phyloP scores from a whole-genome alignment of 2,113 vertebrate genomes.

The Urocynchramus pylzowi region DNA sequence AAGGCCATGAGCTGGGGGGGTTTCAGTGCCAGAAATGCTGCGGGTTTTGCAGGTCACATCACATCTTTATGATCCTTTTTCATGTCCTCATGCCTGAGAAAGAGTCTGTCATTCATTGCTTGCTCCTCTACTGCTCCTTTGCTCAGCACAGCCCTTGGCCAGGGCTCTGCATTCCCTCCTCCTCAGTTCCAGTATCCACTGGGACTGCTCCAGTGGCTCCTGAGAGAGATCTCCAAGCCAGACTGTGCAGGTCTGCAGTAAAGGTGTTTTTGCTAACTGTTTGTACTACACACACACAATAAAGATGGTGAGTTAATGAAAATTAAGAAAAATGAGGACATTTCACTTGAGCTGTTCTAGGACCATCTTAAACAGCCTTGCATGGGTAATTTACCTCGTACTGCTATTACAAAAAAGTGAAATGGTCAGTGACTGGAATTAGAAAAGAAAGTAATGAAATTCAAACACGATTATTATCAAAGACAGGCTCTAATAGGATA shows the following conservation, averaged over 20 bases:
- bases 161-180: not conserved
- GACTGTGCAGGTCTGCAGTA: not conserved
- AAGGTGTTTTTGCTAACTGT: not conserved
- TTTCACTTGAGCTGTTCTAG: not conserved
- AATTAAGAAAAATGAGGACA: not conserved
- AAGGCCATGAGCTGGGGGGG: not conserved
- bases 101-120: not conserved
- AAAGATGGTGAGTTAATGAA: not conserved
- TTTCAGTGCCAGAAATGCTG: not conserved
- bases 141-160: not conserved
- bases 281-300: not conserved
- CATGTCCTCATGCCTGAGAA: not conserved
- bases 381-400: not conserved
- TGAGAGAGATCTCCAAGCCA: not conserved
- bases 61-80: not conserved
- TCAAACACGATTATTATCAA: not conserved
- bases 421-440: not conserved
- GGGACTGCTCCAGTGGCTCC: not conserved
- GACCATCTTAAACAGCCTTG: not conserved
- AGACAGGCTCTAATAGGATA: not conserved
- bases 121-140: not conserved
- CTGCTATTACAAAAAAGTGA: not conserved
- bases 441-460: slow-evolving; percentile 10
- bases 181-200: not conserved
- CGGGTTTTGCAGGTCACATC: not conserved